Evolutionary conservation across 2,888 invertebrate genomes (phyloP).

Genomic region (Hermaeophaga mercurialis): DNA sequence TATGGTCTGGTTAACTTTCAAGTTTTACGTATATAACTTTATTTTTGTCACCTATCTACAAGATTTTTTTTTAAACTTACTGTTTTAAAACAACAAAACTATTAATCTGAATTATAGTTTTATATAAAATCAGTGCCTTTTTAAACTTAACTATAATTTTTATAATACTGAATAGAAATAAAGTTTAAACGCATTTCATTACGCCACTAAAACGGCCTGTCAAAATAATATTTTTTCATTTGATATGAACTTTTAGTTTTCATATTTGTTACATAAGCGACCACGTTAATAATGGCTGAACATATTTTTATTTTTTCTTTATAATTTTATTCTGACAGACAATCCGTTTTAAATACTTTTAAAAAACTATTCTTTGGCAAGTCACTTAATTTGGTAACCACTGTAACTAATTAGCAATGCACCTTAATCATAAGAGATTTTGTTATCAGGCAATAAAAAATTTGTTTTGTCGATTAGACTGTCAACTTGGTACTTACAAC

Average conservation of each 20-base stretch:
- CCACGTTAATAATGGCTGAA: no score
- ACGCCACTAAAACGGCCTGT: no score
- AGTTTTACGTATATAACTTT: constrained; percentile 42
- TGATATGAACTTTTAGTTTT: no score
- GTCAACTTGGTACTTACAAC: no score
- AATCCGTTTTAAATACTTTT: neutral
- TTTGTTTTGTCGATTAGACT: constrained; percentile 2
- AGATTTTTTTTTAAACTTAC: constrained; percentile 18
- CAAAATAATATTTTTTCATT: no score
- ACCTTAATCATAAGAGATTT: constrained; percentile 57
- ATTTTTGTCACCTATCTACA: constrained; percentile 40
- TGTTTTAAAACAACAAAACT: neutral
- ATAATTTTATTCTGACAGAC: no score
- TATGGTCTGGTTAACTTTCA: constrained; percentile 40
- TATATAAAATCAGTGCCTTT: neutral
- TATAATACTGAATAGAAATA: no score
- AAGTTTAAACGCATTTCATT: no score
- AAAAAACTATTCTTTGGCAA: constrained; percentile 6
- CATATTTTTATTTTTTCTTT: no score
- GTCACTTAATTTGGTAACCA: constrained; percentile 28
- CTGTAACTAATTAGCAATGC: constrained; percentile 53
- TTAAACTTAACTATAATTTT: neutral
- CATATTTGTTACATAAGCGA: no score
- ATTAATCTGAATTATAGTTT: no score
- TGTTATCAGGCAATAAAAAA: constrained; percentile 43